Conservation (phyloP, 2,797 vertebrate species). For the Acrossocheilus wenchowensis region DNA sequence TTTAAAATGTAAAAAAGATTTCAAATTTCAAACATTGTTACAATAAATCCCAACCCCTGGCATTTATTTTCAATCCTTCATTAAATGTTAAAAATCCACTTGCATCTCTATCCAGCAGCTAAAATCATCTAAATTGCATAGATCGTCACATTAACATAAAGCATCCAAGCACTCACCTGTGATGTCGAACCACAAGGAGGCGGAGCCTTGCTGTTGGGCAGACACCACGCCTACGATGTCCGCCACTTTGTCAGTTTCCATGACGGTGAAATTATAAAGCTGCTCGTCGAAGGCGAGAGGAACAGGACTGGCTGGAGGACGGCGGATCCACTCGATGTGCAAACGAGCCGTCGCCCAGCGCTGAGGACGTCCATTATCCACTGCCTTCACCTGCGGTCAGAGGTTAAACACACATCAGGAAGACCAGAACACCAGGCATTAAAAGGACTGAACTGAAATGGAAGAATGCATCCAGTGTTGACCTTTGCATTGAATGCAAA, state of each 20-base stretch:
- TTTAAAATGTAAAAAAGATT: neutral
- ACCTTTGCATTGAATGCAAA: slow-evolving; percentile 30
- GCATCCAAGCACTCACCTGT: slow-evolving; percentile 81
- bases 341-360: slow-evolving; percentile 91
- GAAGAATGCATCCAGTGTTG: neutral
- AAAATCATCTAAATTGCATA: neutral
- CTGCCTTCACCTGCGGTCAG: slow-evolving; percentile 88
- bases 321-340: slow-evolving; percentile 95
- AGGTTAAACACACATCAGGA: neutral
- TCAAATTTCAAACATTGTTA: neutral
- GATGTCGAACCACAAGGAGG: slow-evolving; percentile 93
- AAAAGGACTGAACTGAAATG: neutral
- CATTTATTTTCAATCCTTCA: neutral
- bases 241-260: slow-evolving; percentile 92
- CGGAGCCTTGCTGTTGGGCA: slow-evolving; percentile 84
- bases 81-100: neutral
- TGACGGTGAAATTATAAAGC: slow-evolving; percentile 95
- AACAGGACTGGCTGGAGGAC: slow-evolving; percentile 73
- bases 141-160: neutral
- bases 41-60: neutral
- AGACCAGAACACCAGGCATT: neutral
- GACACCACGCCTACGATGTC: slow-evolving; percentile 97
- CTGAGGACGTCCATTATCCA: slow-evolving; percentile 95
- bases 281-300: slow-evolving; percentile 88
- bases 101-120: neutral